A percentile compares a stretch with the other conserved stretches of the same genome.
Conservation (phyloP, 2,113 vertebrate species). For the Phyllostomus discolor region DNA sequence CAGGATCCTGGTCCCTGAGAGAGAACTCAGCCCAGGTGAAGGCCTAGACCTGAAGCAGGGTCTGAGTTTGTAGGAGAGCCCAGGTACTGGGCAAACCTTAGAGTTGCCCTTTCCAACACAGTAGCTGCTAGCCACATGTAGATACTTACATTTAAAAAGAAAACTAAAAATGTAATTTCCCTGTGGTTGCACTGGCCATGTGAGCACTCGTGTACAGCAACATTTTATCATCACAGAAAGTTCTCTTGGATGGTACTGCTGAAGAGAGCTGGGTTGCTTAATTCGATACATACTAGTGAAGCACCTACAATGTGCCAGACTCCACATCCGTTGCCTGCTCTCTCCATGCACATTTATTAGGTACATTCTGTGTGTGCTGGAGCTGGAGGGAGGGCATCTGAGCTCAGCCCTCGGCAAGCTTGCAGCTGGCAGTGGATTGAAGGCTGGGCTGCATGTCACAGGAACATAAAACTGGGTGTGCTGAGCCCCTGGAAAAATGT, state of each 20-base stretch:
- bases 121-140: rapidly evolving
- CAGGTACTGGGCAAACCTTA: background rate
- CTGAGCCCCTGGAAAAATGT: background rate
- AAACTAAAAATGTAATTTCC: background rate
- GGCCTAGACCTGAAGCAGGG: background rate
- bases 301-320: background rate
- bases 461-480: background rate
- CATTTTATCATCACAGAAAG: background rate
- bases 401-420: background rate
- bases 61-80: background rate
- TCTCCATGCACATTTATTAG: rapidly evolving
- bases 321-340: background rate
- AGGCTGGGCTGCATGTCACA: background rate
- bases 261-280: rapidly evolving
- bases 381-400: rapidly evolving
- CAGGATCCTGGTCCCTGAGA: background rate
- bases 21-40: background rate
- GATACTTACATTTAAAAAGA: background rate
- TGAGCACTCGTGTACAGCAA: no score
- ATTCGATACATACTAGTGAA: rapidly evolving
- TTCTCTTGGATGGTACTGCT: background rate
- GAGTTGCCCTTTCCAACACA: background rate
- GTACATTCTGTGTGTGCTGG: rapidly evolving
- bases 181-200: rapidly evolving
- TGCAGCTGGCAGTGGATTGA: rapidly evolving